Percentiles rank a stretch among this genome's conserved stretches.
Conservation (phyloP, 2,797 vertebrate species). For the Takifugu rubripes region DNA sequence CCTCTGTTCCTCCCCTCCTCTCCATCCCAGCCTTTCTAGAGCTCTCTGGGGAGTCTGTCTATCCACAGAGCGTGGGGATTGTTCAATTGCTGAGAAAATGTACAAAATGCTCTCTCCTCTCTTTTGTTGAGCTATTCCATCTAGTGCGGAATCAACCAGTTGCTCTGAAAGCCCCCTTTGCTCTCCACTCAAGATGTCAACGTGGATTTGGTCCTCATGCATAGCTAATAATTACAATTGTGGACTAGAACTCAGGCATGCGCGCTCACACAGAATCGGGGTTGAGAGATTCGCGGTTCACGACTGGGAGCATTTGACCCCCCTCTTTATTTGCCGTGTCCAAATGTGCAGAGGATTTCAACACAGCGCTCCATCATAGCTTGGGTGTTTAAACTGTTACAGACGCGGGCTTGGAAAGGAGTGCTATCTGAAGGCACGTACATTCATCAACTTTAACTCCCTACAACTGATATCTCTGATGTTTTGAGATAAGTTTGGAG, state of each 20-base stretch:
- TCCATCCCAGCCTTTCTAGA: constrained; percentile 70
- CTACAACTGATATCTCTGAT: constrained; percentile 62
- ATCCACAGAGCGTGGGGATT: constrained; percentile 87
- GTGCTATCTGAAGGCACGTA: constrained; percentile 46
- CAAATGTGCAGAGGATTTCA: constrained; percentile 41
- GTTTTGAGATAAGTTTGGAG: constrained; percentile 62
- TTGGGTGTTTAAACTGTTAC: constrained; percentile 49
- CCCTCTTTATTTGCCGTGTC: constrained; percentile 59
- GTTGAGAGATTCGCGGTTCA: constrained; percentile 45
- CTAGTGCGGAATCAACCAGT: constrained; percentile 76
- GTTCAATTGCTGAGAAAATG: constrained; percentile 95
- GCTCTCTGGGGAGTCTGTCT: constrained; percentile 91
- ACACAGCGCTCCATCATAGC: constrained; percentile 51
- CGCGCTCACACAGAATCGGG: constrained; percentile 40
- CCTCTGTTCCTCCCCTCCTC: constrained; percentile 56
- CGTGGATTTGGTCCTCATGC: constrained; percentile 93
- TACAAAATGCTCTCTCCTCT: constrained; percentile 89
- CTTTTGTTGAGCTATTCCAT: constrained; percentile 57
- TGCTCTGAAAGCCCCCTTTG: constrained; percentile 84
- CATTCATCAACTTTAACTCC: constrained; percentile 66
- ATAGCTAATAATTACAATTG: constrained; percentile 93
- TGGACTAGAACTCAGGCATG: constrained; percentile 68
- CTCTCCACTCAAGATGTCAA: constrained; percentile 92
- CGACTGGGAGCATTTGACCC: constrained; percentile 51
- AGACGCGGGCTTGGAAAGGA: constrained; percentile 51